A percentile compares a stretch with the other conserved stretches of the same genome.
phyloP scores from a whole-genome alignment of 2,113 vertebrate genomes.

The Campylomormyrus numenius region DNA sequence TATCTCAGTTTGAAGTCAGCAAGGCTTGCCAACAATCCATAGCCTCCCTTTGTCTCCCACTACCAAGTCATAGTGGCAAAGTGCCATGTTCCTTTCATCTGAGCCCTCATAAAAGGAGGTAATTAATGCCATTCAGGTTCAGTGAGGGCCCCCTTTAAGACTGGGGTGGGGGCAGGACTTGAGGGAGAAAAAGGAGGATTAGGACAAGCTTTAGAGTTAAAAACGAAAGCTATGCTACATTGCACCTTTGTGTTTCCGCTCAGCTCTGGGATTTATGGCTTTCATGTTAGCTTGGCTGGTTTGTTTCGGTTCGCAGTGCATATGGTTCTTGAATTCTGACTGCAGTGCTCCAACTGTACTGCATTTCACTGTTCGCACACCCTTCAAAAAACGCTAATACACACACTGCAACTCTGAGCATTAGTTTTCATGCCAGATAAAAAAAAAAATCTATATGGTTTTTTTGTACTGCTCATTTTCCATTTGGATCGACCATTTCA shows the following conservation, averaged over 20 bases:
- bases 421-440: not conserved
- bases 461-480: not conserved
- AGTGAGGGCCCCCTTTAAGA: slow-evolving; percentile 16
- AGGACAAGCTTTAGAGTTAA: slow-evolving; percentile 4
- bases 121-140: slow-evolving; percentile 32
- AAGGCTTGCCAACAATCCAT: slow-evolving; percentile 49
- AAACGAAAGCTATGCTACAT: not conserved
- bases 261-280: not conserved
- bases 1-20: slow-evolving; percentile 57
- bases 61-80: slow-evolving; percentile 24
- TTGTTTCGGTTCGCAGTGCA: not conserved
- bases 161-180: not conserved
- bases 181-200: slow-evolving; percentile 10
- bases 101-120: slow-evolving; percentile 28
- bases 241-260: slow-evolving; percentile 10
- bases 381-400: not conserved
- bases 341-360: not conserved
- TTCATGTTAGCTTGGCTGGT: not conserved
- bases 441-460: not conserved
- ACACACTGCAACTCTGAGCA: not conserved
- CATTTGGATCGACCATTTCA: not conserved
- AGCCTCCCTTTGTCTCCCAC: slow-evolving; percentile 19
- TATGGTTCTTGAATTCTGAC: not conserved
- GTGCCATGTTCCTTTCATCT: slow-evolving; percentile 31
- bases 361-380: not conserved